Evolutionary conservation across 2,797 vertebrate genomes (phyloP), one percentile per base, ranked within the genome.

Genomic region (Melanotaenia maccullochi): DNA sequence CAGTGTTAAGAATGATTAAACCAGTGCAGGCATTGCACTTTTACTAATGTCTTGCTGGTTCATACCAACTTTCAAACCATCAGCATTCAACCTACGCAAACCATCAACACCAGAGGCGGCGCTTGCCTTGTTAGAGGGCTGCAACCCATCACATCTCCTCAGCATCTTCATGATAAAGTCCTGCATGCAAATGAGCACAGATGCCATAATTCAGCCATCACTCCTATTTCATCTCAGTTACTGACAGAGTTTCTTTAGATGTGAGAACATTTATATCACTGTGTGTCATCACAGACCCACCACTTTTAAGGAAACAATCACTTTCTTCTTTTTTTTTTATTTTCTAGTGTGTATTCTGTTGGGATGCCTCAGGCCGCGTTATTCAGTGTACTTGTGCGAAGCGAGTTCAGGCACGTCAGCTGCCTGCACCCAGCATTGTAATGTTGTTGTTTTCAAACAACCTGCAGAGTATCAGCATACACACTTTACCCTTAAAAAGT

Each of bases 351-450:
- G 58, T 73, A 22, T 75, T 71, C 68, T 36, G 40, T 59, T 67
- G 63, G 56, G 61, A 69, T 38, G 71, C 83, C 82, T 77, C n/a
- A 0, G 77, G 85, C 55, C 63, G 77, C 13, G 57, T 73, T 83
- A 77, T 59, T 87, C 60, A 78, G 58, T 62, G 40, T 65, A 49
- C 75, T 71, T 66, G 57, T 62, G 35, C 67, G 40, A 55, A 78
- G 42, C 82, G 4, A 65, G 86, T 84, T 68, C 5, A 65, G 81
- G 47, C 90, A 76, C 11, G 80, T 24, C 16, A 3, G n/a, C 69
- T 62, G 49, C 65, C 47, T 64, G 62, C 70, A 69, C 22, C 16
- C 65, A 59, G 57, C 47, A 30, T 32, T 68, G 58, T 67, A 13
- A 56, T 20, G 18, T 44, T 72, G 71, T 76, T 84, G 68, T 79